These are phyloP conservation scores for Lasius fuliginosus DNA, from an alignment of 2,888 invertebrate species.

Conservation along the genomic window DNA sequence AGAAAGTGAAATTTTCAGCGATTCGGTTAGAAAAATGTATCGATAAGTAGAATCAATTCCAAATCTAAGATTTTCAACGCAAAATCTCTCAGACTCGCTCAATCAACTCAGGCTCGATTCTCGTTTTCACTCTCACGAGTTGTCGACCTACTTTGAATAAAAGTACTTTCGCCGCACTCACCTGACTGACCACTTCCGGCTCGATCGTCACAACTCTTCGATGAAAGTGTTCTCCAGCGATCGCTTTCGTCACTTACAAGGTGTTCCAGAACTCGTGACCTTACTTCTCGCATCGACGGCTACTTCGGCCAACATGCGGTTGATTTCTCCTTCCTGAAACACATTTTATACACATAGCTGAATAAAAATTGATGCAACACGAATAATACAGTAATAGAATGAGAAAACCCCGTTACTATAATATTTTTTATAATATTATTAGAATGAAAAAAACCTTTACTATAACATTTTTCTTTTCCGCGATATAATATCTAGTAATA, in stretches of 20 bases:
- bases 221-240: conserved; percentile 14
- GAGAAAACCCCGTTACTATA: not conserved
- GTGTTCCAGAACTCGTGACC: not conserved
- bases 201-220: conserved; percentile 11
- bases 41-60: not conserved
- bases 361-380: not conserved
- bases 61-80: not conserved
- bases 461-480: too few relatives aligned
- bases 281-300: not conserved
- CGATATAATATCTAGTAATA: too few relatives aligned
- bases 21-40: not conserved
- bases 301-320: not conserved
- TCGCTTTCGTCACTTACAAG: not conserved
- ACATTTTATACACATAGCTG: not conserved
- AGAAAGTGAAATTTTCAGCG: not conserved
- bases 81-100: not conserved
- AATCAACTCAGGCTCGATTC: not conserved
- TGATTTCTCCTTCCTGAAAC: not conserved
- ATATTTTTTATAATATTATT: too few relatives aligned
- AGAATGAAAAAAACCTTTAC: too few relatives aligned
- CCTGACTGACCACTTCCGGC: conserved; percentile 45
- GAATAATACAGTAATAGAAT: not conserved
- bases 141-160: conserved; percentile 57
- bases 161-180: conserved; percentile 59
- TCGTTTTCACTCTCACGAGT: conserved; percentile 17